Percentiles rank a stretch among this genome's conserved stretches.
Evolutionary conservation across 2,888 invertebrate species (phyloP).

Genomic region (Polymixis flavicincta): DNA sequence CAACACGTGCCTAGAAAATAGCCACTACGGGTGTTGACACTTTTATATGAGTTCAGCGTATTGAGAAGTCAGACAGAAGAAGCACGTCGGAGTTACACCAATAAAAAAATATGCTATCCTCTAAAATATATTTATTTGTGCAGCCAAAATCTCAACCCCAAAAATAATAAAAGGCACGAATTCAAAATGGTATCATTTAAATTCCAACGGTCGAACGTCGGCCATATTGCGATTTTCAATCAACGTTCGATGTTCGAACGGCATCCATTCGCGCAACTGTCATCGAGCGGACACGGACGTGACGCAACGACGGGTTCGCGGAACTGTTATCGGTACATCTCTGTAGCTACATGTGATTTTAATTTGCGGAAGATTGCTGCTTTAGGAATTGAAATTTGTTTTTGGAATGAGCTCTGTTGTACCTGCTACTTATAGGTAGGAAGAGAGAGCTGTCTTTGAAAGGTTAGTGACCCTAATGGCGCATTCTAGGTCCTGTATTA

Average conservation of each 20-base stretch:
- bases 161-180: conserved; percentile 18
- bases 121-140: background rate
- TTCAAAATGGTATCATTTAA: conserved; percentile 50
- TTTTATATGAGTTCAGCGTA: too few relatives aligned
- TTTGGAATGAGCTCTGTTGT: conserved; percentile 42
- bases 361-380: conserved; percentile 55
- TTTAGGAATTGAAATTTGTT: conserved; percentile 48
- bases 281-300: conserved; percentile 65
- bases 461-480: conserved; percentile 3
- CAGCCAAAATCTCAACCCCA: background rate
- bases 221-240: conserved; percentile 66
- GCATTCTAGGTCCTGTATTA: background rate
- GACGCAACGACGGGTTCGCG: conserved; percentile 62
- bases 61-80: background rate
- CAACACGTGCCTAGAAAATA: too few relatives aligned
- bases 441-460: background rate
- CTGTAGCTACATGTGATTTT: conserved; percentile 57
- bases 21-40: too few relatives aligned
- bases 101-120: too few relatives aligned
- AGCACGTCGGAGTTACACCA: rapidly evolving
- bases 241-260: conserved; percentile 67
- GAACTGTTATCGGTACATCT: conserved; percentile 65
- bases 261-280: conserved; percentile 65
- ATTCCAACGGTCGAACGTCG: conserved; percentile 54
- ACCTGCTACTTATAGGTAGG: background rate